phyloP scores from a whole-genome alignment of 2,113 vertebrate species.

The Laticauda laticaudata region DNA sequence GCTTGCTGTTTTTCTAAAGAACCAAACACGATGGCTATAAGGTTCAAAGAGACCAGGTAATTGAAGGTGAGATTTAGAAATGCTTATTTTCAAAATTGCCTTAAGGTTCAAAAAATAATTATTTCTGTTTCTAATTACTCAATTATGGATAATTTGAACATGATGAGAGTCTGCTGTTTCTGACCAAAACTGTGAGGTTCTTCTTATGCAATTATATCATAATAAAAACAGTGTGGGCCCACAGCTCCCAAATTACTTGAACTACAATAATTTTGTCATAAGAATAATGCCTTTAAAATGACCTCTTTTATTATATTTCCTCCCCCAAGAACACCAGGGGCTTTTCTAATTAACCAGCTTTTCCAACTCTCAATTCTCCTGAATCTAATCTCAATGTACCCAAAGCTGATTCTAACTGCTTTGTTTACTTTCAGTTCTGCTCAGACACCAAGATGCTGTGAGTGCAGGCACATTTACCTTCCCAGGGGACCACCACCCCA shows the following conservation, averaged over 20 bases:
- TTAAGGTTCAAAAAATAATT: conserved; percentile 20
- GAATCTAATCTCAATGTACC: neutral
- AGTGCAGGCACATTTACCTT: neutral
- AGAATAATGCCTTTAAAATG: neutral
- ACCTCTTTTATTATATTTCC: neutral
- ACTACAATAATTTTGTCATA: neutral
- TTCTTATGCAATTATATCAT: neutral
- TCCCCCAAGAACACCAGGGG: neutral
- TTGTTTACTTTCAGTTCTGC: neutral
- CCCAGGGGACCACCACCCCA: neutral
- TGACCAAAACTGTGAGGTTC: conserved; percentile 2
- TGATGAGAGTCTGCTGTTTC: conserved; percentile 8
- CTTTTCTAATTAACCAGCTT: neutral
- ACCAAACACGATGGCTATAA: neutral
- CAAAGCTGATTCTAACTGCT: neutral
- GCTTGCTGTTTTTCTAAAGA: neutral
- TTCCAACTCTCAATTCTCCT: neutral
- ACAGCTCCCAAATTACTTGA: neutral
- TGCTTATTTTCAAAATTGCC: conserved; percentile 17
- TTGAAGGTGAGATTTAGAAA: neutral
- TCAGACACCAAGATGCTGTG: neutral
- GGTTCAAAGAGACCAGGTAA: neutral
- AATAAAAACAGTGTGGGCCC: neutral
- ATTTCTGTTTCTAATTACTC: conserved; percentile 22
- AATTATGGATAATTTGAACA: conserved; percentile 12